phyloP scores from a whole-genome alignment of 2,797 vertebrate genomes.

The Clangula hyemalis region DNA sequence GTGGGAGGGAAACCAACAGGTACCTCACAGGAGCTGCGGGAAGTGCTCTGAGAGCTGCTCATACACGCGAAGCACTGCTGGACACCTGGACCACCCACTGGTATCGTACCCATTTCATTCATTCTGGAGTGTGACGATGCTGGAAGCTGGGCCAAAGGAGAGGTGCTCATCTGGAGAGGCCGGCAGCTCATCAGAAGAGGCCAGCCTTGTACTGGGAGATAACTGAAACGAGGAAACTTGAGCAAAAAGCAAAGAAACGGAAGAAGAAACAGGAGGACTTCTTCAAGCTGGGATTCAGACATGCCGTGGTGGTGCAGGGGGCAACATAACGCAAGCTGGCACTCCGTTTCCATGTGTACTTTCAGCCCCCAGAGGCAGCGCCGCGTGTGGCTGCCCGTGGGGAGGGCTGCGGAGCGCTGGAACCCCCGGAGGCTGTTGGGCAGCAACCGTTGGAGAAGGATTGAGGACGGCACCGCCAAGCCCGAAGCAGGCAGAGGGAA shows the following conservation, averaged over 20 bases:
- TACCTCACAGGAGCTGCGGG: background rate
- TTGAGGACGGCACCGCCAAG: background rate
- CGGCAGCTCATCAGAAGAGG: background rate
- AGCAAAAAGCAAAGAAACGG: background rate
- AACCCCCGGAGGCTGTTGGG: background rate
- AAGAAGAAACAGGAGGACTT: rapidly evolving
- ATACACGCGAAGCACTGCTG: background rate
- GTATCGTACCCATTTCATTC: background rate
- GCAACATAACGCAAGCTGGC: rapidly evolving
- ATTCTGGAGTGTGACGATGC: background rate
- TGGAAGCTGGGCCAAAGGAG: background rate
- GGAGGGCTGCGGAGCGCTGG: background rate
- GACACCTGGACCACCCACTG: background rate
- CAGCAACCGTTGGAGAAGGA: background rate
- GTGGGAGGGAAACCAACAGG: background rate
- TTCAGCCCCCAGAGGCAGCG: background rate
- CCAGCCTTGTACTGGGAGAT: background rate
- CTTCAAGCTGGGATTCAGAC: background rate
- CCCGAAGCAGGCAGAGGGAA: background rate
- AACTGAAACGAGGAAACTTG: background rate
- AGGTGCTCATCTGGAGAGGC: background rate
- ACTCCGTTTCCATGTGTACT: background rate
- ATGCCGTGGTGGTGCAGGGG: background rate
- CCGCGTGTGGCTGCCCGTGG: rapidly evolving
- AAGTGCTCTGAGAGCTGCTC: background rate